These are phyloP conservation scores for Esox masquinongy DNA, from an alignment of 2,797 vertebrate species.

Conservation along the genomic window DNA sequence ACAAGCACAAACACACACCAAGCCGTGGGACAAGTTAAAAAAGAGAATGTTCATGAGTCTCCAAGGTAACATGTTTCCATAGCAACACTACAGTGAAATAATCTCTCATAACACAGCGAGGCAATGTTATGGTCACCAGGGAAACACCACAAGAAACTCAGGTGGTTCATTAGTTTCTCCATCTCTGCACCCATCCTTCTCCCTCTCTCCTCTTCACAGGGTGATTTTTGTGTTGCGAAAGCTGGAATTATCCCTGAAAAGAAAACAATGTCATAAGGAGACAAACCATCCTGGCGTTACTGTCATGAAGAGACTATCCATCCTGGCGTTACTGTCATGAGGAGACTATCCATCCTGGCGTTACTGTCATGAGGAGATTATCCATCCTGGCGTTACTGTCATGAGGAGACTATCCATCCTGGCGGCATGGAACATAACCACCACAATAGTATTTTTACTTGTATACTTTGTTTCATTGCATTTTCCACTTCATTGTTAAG, in stretches of 20 bases:
- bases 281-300: too few species aligned
- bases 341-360: too few species aligned
- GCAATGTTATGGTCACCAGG: background rate
- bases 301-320: background rate
- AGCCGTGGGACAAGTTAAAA: background rate
- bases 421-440: too few species aligned
- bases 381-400: too few species aligned
- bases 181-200: background rate
- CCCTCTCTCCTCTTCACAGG: background rate
- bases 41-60: background rate
- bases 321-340: too few species aligned
- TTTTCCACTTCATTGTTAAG: too few species aligned
- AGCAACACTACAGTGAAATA: background rate
- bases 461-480: too few species aligned
- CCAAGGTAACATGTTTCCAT: background rate
- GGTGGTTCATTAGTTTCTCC: background rate
- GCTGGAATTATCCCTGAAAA: slow-evolving; percentile 19
- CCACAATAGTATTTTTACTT: too few species aligned
- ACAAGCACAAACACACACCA: background rate
- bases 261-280: background rate
- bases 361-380: too few species aligned
- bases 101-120: background rate
- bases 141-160: background rate
- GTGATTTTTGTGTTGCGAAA: slow-evolving; percentile 22
- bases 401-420: too few species aligned